Evolutionary conservation across 2,888 invertebrate genomes (phyloP).

Genomic region (Opisthograptis luteolata): DNA sequence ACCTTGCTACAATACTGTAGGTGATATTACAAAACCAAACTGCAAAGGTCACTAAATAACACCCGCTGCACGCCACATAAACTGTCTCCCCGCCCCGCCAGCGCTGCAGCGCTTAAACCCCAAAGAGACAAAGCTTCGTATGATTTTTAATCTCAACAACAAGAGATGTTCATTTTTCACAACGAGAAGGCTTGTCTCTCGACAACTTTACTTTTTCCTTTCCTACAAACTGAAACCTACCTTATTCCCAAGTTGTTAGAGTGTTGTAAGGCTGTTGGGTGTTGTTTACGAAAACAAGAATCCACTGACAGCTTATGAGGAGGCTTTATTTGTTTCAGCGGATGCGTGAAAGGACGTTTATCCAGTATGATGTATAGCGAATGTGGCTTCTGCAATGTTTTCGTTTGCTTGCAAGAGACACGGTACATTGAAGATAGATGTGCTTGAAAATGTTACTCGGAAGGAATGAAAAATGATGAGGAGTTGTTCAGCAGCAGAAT

Average conservation of each 20-base stretch:
- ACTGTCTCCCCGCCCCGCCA: conserved; percentile 25
- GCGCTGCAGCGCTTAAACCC: conserved; percentile 39
- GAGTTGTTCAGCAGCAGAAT: neutral
- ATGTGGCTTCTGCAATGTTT: conserved; percentile 35
- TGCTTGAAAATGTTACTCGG: neutral
- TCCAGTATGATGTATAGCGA: conserved; percentile 28
- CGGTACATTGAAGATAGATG: neutral
- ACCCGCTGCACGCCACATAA: conserved; percentile 28
- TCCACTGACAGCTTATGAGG: conserved; percentile 71
- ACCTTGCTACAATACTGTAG: too few relatives aligned
- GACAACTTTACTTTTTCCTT: conserved; percentile 29
- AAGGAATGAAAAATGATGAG: neutral
- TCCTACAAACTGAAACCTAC: conserved; percentile 39
- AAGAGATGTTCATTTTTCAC: conserved; percentile 78
- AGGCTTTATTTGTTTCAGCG: conserved; percentile 57
- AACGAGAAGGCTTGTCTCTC: conserved; percentile 48
- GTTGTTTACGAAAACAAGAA: conserved; percentile 43
- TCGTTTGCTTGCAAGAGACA: conserved; percentile 3
- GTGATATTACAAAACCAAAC: too few relatives aligned
- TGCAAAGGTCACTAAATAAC: conserved; percentile 11
- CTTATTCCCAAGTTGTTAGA: conserved; percentile 41
- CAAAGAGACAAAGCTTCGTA: conserved; percentile 61
- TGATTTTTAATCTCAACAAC: conserved; percentile 79
- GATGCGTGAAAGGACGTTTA: conserved; percentile 36
- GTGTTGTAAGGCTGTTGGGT: conserved; percentile 7